Base-by-base conservation (phyloP, 2,888 invertebrate species). In the Scelioninae gen. 2 region DNA sequence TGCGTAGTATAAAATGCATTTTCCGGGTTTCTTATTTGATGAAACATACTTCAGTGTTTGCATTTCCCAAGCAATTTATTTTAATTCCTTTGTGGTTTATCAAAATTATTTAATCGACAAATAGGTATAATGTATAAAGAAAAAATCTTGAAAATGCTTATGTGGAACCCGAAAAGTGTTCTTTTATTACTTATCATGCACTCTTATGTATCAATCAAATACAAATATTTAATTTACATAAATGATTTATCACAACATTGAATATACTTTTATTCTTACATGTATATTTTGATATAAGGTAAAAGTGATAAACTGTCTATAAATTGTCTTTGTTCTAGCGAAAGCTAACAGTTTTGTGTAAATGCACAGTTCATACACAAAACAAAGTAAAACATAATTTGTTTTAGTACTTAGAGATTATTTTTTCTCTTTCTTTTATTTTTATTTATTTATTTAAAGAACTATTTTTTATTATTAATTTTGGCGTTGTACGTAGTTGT, bases 261-360 rank as follows among this genome's bases (percentile, higher is more conserved):
- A 61, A 28, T 11, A 39, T n/a, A n/a, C n/a, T n/a, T n/a, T n/a
- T n/a, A n/a, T n/a, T n/a, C n/a, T n/a, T n/a, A n/a, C n/a, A n/a
- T n/a, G n/a, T n/a, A n/a, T n/a, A n/a, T n/a, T n/a, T n/a, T n/a
- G n/a, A n/a, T n/a, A n/a, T n/a, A n/a, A n/a, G n/a, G n/a, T n/a
- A 50, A 22, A 18, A 31, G 33, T 11, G 16, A 33, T 6, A 50
- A 25, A 46, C 31, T 57, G 74, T 75, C 75, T 57, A 19, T 7
- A 6, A 43, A 31, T 33, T 57, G 77, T 75, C 75, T 80, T 77
- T 77, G 78, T 76, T 79, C 82, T 76, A 78, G 81, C 82, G 82
- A 81, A 82, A 83, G 82, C 79, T 82, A 80, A 82, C 80, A 70
- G 77, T 76, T 41, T 35, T 78, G 70, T 52, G 70, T 41, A 41